Base-by-base conservation (phyloP, 2,888 invertebrate species). In the Andrena bucephala region DNA sequence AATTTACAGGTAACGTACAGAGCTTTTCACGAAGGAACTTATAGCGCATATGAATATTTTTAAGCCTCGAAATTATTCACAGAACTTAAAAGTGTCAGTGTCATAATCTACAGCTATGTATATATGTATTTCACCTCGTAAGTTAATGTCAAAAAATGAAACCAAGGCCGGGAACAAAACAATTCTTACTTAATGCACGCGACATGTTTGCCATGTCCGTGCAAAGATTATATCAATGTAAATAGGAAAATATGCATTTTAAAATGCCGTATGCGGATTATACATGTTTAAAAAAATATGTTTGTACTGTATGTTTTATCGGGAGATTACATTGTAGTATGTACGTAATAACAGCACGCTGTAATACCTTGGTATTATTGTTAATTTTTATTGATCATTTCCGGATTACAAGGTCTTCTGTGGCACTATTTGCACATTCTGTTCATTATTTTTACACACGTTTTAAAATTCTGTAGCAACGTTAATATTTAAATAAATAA, bases 141-240 rank as follows among this genome's bases (percentile, higher is more conserved):
- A 50, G 29, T 68, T 31, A 36, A 48, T 62, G 73, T 60, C 76
- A 60, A 50, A 76, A 54, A 85, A 73, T 48, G 65, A 59, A 75
- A 50, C 69, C 70, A 81, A 80, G 79, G 79, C 77, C 82, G 59
- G 29, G 66, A 68, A 59, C 78, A 57, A 69, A 85, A 57, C 67
- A 70, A 69, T 75, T 77, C 54, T 29, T 77, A 52, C 54, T 27
- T 77, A 52, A 77, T 80, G 77, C 84, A 80, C 71, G 86, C 84
- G 62, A 83, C 73, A 68, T 70, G 50, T 81, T 72, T 69, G 16
- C 27, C 16, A 62, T 63, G 52, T 65, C 31, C 27, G 57, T n/a
- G 63, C 71, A 60, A 69, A 31, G 76, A 70, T 62, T 52, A 20
- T 83, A 76, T 85, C 86, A 42, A 77, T 60, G 77, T 24, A 65